Conservation (phyloP, 2,888 invertebrate species). For the Drosophila barbarae region DNA sequence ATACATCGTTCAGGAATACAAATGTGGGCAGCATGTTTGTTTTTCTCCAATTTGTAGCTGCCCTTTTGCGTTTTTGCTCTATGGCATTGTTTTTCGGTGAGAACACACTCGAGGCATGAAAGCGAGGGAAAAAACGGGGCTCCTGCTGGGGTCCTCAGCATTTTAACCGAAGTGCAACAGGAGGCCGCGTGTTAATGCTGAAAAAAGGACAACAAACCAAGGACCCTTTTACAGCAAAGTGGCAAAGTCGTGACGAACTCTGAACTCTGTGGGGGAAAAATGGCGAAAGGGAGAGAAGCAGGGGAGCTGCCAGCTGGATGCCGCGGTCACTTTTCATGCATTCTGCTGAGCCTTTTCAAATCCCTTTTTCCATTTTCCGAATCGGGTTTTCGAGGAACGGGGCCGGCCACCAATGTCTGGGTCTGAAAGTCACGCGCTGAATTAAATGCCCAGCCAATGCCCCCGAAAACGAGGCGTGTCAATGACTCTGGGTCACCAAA, state of each 20-base stretch:
- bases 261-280: conserved; percentile 12
- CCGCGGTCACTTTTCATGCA: conserved; percentile 57
- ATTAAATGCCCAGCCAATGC: conserved; percentile 45
- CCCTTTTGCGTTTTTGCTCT: conserved; percentile 33
- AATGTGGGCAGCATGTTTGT: conserved; percentile 53
- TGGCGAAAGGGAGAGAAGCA: not conserved
- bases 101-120: conserved; percentile 40
- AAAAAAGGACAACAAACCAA: conserved; percentile 42
- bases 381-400: conserved; percentile 6
- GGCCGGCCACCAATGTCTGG: conserved; percentile 35
- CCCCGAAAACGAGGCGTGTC: conserved; percentile 39
- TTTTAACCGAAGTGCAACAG: conserved; percentile 63
- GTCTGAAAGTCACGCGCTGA: conserved; percentile 40
- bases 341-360: conserved; percentile 48
- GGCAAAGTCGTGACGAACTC: conserved; percentile 58
- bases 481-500: conserved; percentile 47
- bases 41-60: conserved; percentile 41
- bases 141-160: conserved; percentile 20
- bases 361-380: conserved; percentile 33
- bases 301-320: conserved; percentile 26
- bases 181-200: conserved; percentile 58
- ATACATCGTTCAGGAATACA: conserved; percentile 54
- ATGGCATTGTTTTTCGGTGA: conserved; percentile 25
- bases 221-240: conserved; percentile 47
- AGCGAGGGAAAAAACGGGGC: conserved; percentile 39